phyloP scores from a whole-genome alignment of 2,113 vertebrate species.

The Sphyrna mokarran region DNA sequence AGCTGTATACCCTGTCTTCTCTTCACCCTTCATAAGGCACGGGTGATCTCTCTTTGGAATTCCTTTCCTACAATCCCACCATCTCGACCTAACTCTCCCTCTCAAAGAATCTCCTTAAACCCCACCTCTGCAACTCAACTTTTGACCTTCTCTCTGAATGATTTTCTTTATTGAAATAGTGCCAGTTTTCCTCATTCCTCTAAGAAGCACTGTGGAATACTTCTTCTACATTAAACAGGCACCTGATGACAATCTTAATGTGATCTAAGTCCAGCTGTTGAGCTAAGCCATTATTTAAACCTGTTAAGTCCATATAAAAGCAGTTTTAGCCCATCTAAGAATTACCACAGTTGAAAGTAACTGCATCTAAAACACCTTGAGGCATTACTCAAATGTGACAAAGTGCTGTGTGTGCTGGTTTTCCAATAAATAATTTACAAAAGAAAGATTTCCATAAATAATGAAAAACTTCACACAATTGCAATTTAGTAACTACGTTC shows the following conservation, averaged over 20 bases:
- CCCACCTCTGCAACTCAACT: neutral
- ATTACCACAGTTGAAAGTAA: neutral
- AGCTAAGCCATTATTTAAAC: neutral
- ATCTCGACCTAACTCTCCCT: neutral
- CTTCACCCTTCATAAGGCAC: neutral
- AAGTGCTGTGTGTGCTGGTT: neutral
- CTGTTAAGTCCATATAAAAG: neutral
- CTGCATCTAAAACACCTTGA: neutral
- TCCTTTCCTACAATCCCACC: neutral
- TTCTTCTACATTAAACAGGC: neutral
- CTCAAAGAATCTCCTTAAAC: neutral
- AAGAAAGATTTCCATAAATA: constrained; percentile 3
- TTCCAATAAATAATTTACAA: neutral
- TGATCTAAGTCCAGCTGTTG: neutral
- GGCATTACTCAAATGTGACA: neutral
- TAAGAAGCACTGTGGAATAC: neutral
- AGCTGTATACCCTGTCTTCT: neutral
- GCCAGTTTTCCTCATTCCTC: neutral
- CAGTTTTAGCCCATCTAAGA: neutral
- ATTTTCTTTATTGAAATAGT: neutral
- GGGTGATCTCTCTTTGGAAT: neutral
- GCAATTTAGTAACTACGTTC: neutral
- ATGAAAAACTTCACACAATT: neutral
- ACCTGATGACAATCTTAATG: neutral
- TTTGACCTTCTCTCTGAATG: neutral